Conservation (phyloP, 30 jellyfish, hydroid and myxozoan genomes). For the Sanderia malayensis region DNA sequence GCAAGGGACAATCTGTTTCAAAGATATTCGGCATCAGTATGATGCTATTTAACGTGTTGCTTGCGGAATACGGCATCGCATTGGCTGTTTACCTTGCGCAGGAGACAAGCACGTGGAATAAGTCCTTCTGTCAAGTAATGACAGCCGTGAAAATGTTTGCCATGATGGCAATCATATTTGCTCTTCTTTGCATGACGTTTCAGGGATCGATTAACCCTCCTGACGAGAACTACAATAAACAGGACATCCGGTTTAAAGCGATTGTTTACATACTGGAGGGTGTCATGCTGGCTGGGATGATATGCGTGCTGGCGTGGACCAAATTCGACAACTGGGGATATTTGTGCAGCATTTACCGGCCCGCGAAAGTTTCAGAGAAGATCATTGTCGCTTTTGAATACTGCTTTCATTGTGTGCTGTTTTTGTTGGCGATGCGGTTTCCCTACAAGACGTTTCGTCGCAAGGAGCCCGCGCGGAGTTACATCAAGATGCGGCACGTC, state of each 20-base stretch:
- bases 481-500: constrained; percentile 41
- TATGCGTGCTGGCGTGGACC: constrained; percentile 85
- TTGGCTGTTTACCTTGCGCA: constrained; percentile 68
- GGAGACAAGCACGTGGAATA: constrained; percentile 65
- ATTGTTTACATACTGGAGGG: constrained; percentile 93
- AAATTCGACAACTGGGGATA: constrained; percentile 90
- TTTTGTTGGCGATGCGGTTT: constrained; percentile 63
- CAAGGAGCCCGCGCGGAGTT: constrained; percentile 45
- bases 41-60: constrained; percentile 71
- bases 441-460: constrained; percentile 67
- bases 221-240: constrained; percentile 44
- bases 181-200: constrained; percentile 72
- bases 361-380: constrained; percentile 70
- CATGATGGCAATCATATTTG: constrained; percentile 64
- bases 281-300: constrained; percentile 80
- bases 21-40: constrained; percentile 73
- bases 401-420: constrained; percentile 48
- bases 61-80: constrained; percentile 91
- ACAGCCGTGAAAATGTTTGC: constrained; percentile 83
- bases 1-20: constrained; percentile 61
- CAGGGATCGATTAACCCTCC: constrained; percentile 71
- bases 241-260: constrained; percentile 92
- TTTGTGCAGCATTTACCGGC: constrained; percentile 62
- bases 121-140: constrained; percentile 79
- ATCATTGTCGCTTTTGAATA: constrained; percentile 65